Base-by-base conservation (phyloP, 2,113 vertebrate species). In the Albula glossodonta region DNA sequence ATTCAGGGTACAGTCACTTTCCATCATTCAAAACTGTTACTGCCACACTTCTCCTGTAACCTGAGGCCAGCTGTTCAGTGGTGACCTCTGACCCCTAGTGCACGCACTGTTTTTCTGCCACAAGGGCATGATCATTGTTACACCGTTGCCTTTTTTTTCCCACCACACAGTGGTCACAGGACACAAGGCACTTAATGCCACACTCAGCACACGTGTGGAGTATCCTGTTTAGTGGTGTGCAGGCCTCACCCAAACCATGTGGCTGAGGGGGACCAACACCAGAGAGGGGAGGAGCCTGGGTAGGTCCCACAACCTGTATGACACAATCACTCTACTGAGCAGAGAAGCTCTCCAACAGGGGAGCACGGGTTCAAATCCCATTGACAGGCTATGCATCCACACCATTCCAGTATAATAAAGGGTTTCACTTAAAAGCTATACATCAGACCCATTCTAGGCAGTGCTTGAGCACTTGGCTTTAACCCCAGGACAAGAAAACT, bases 71-170 rank as follows among this genome's bases (percentile, higher is more conserved):
- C 31, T 41, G 31, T 41, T 41, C 0, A 41, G 31, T 41, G 31
- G 57, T 60, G 60, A 66, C 60, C 60, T 66, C 60, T 66, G 60
- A 66, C 3, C 60, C 60, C 17, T 41, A 41, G 31, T 41, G 31
- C 31, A 41, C 31, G 31, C 31, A 41, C 31, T 41, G 31, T 41
- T 41, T 41, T 41, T 41, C 31, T 41, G 31, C 31, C 31, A 41
- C 31, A 41, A 41, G 31, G 31, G 31, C 31, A 41, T 41, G 31
- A 41, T 41, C 31, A 1, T 41, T 41, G 31, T 41, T 80, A 49
- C 78, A 82, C 81, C 11, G 81, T 88, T 90, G 86, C 78, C 87
- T 90, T 87, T 83, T 81, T 13, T 12, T 22, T 63, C 22, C 17
- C 3, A 31, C 70, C 3, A 74, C 70, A n/a, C 70, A 31, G 70